phyloP scores from a whole-genome alignment of 2,888 invertebrate species.

The Venustoraphidia nigricollis region DNA sequence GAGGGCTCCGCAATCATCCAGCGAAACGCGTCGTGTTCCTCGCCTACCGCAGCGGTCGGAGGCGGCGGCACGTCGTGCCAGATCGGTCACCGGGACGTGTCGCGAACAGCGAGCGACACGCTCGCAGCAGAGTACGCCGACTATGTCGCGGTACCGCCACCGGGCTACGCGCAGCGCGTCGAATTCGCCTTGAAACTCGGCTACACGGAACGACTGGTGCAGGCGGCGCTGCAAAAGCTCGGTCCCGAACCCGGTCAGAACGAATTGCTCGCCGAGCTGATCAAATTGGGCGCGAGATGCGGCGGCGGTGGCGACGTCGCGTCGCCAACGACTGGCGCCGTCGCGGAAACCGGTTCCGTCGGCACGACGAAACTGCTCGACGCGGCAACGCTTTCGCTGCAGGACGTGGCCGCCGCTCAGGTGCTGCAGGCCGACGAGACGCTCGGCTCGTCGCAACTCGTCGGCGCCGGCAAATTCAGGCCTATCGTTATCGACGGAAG shows the following conservation, averaged over 20 bases:
- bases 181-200: conserved; percentile 88
- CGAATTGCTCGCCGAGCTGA: conserved; percentile 75
- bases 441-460: conserved; percentile 1
- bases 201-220: conserved; percentile 75
- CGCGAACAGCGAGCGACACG: conserved; percentile 70
- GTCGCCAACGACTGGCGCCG: conserved; percentile 21
- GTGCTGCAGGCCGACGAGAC: conserved; percentile 17
- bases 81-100: conserved; percentile 53
- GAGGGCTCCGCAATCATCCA: conserved; percentile 12
- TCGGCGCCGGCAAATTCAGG: conserved; percentile 31
- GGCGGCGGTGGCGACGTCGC: conserved; percentile 21
- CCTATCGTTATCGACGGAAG: conserved; percentile 87
- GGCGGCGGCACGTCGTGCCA: conserved; percentile 17
- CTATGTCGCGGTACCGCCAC: conserved; percentile 35
- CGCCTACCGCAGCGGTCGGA: conserved; percentile 13
- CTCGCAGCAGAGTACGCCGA: conserved; percentile 74
- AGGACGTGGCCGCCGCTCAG: conserved; percentile 13
- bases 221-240: conserved; percentile 67
- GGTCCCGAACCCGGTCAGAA: conserved; percentile 76
- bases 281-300: conserved; percentile 53
- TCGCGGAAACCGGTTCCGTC: conserved; percentile 15
- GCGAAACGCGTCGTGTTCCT: conserved; percentile 9
- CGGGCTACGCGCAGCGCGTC: conserved; percentile 44
- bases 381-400: conserved; percentile 24
- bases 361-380: conserved; percentile 3